Base-by-base conservation (phyloP, 2,113 vertebrate species). In the Centrocercus urophasianus region DNA sequence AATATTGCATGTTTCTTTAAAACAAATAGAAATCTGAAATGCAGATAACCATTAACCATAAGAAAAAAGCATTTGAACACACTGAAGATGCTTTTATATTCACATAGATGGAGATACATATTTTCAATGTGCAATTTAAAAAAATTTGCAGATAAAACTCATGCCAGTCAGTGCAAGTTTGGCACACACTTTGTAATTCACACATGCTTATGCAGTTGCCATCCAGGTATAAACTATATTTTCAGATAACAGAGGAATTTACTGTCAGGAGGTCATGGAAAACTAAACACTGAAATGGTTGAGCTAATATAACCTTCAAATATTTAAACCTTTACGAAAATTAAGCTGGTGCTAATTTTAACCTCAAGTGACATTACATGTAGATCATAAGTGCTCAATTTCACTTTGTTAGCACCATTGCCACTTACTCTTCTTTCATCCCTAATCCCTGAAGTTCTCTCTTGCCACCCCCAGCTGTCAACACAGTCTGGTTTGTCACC, bases 401-500 rank as follows among this genome's bases (percentile, higher is more conserved):
- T 92, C 32, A 57, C 38, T 78, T 84, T 71, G 11, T 66, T 94
- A 77, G 57, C 30, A 50, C 42, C 19, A 57, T 78, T 87, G 54
- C 43, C 40, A 76, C 66, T 89, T 69, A 75, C 11, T 89, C 89
- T 87, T 59, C 48, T 91, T 80, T 71, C 66, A 73, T 52, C 54
- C 54, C 30, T 73, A 82, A 75, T 89, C 43, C 71, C 92, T 66
- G 65, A 71, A 93, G 89, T 63, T 92, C 93, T 84, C 89, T 93
- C 83, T 81, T 81, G 56, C 65, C 80, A 92, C 73, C 89, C 71
- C 45, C 40, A 86, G 77, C 91, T 84, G 87, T 89, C 81, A 90
- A 70, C 91, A 89, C 77, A 84, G 70, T 89, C 93, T 93, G 70
- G 65, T 95, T 93, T 96, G 66, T 92, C 94, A 91, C 89, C 89